phyloP scores from a whole-genome alignment of 2,888 invertebrate genomes.

The Halocaridina rubra region DNA sequence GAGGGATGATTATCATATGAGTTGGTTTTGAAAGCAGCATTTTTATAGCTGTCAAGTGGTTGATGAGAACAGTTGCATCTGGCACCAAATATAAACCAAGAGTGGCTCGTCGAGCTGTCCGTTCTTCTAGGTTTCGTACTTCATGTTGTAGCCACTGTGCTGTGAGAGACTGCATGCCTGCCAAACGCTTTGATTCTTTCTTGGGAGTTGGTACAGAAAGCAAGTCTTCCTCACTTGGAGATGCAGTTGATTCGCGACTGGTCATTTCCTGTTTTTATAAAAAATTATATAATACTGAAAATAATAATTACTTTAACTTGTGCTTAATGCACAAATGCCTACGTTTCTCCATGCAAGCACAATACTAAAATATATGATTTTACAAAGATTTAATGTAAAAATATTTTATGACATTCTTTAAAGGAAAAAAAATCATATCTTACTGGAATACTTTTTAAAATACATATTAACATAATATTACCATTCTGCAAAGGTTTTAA shows the following conservation, averaged over 20 bases:
- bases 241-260: slow-evolving; percentile 34
- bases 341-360: too few relatives aligned
- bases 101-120: slow-evolving; percentile 71
- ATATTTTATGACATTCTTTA: too few relatives aligned
- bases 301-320: too few relatives aligned
- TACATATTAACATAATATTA: too few relatives aligned
- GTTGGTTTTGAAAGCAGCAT: slow-evolving; percentile 84
- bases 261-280: slow-evolving; percentile 10
- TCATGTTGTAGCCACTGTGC: slow-evolving; percentile 85
- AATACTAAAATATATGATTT: too few relatives aligned
- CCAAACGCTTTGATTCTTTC: slow-evolving; percentile 43
- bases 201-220: slow-evolving; percentile 23
- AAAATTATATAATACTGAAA: too few relatives aligned
- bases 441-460: too few relatives aligned
- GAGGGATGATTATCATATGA: slow-evolving; percentile 89
- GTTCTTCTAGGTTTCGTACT: slow-evolving; percentile 85
- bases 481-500: too few relatives aligned
- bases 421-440: too few relatives aligned
- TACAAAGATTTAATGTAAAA: too few relatives aligned
- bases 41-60: slow-evolving; percentile 82
- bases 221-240: slow-evolving; percentile 40
- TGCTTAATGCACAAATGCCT: too few relatives aligned
- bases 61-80: slow-evolving; percentile 83
- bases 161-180: slow-evolving; percentile 58
- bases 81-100: slow-evolving; percentile 90